Conservation (phyloP, 2,113 vertebrate genomes). For the Pachycephala philippinensis region DNA sequence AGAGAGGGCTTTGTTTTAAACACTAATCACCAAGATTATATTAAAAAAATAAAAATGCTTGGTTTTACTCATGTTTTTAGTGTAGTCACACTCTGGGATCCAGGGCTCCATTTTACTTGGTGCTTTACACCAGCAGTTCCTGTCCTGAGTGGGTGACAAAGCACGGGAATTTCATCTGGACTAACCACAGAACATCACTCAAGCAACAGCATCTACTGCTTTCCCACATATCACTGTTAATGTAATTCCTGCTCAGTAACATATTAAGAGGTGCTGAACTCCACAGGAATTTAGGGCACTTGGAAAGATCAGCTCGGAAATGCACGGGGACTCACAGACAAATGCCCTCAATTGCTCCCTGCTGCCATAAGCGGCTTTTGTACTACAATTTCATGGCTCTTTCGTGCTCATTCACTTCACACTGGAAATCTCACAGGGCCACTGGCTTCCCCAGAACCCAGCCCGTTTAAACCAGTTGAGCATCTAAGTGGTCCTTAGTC, state of each 20-base stretch:
- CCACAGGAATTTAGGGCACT: constrained; percentile 36
- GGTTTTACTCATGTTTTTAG: background rate
- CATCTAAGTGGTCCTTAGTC: background rate
- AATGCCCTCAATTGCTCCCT: constrained; percentile 42
- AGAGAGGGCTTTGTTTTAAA: constrained; percentile 19
- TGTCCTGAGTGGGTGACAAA: background rate
- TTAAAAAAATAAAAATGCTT: background rate
- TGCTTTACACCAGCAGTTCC: background rate
- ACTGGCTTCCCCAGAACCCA: background rate
- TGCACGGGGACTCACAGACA: background rate
- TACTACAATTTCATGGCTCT: background rate
- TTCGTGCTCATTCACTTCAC: background rate
- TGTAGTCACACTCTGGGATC: background rate
- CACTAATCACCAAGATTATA: constrained; percentile 36
- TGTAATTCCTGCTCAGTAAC: constrained; percentile 6
- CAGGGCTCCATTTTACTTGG: background rate
- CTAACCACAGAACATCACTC: background rate
- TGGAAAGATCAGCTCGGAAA: constrained; percentile 14
- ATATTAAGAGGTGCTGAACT: constrained; percentile 44
- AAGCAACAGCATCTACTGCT: background rate
- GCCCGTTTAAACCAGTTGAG: background rate
- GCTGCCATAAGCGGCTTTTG: constrained; percentile 28
- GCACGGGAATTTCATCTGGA: background rate
- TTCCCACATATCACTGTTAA: background rate
- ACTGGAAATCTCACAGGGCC: background rate